Evolutionary conservation across 2,797 vertebrate species (phyloP).

Genomic region (Aulostomus chinensis): DNA sequence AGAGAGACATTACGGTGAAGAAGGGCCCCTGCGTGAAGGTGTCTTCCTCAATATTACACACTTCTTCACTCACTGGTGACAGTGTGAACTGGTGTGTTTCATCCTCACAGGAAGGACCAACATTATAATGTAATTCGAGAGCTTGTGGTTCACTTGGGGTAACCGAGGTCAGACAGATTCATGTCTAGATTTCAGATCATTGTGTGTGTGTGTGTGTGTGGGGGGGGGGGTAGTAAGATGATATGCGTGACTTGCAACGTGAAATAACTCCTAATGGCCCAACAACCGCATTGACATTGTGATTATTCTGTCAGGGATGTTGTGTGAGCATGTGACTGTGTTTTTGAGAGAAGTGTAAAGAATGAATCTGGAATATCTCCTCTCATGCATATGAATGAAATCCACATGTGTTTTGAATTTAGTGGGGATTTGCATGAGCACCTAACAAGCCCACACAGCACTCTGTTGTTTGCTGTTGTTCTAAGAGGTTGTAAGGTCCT

Average conservation of each 20-base stretch:
- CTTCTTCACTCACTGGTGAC: no score
- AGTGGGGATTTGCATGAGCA: slow-evolving; percentile 34
- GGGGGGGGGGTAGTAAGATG: slow-evolving; percentile 58
- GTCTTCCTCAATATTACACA: no score
- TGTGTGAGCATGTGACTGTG: not conserved
- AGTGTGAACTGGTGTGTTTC: slow-evolving; percentile 37
- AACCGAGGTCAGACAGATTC: slow-evolving; percentile 77
- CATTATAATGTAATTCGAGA: slow-evolving; percentile 72
- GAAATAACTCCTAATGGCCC: slow-evolving; percentile 64
- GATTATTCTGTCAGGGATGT: no score
- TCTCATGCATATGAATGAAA: slow-evolving; percentile 61
- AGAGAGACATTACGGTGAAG: no score
- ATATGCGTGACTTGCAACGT: slow-evolving; percentile 64
- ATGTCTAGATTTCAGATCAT: slow-evolving; percentile 67
- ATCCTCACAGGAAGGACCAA: slow-evolving; percentile 16
- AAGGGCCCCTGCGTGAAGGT: no score
- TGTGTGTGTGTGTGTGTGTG: no score
- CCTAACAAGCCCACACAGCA: slow-evolving; percentile 9
- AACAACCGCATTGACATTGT: slow-evolving; percentile 50
- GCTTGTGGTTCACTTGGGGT: slow-evolving; percentile 49
- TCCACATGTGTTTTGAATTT: slow-evolving; percentile 63
- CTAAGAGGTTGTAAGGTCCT: no score
- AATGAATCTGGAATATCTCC: slow-evolving; percentile 29
- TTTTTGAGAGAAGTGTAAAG: slow-evolving; percentile 17
- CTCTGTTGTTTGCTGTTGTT: not conserved